A percentile compares a stretch with the other conserved stretches of the same genome.
Conservation (phyloP, 2,113 vertebrate genomes). For the Oreotrochilus melanogaster region DNA sequence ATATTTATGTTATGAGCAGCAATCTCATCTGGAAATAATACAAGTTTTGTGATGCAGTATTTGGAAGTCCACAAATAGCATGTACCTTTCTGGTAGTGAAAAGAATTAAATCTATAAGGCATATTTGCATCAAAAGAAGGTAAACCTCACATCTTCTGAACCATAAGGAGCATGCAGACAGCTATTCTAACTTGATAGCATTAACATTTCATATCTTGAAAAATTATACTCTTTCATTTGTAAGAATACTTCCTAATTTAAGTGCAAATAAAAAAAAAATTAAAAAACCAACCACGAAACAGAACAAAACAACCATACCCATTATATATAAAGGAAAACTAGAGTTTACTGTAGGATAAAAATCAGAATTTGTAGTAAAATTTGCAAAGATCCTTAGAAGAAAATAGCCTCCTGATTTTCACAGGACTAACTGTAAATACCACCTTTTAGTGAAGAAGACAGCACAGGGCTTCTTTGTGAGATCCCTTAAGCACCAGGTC, state of each 20-base stretch:
- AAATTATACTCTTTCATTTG: neutral
- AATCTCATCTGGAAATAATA: neutral
- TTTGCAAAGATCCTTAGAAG: neutral
- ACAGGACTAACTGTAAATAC: neutral
- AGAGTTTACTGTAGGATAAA: neutral
- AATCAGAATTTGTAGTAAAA: neutral
- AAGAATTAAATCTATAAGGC: neutral
- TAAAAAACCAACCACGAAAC: too few relatives aligned
- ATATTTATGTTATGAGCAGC: neutral
- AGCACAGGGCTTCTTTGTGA: neutral
- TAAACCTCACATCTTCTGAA: neutral
- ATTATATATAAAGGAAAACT: neutral
- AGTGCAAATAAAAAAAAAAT: neutral
- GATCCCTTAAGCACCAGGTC: neutral
- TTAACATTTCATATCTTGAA: neutral
- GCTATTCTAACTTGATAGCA: neutral
- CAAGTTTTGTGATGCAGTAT: accelerated
- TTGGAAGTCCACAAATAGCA: neutral
- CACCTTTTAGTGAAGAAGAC: neutral
- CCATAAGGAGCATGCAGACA: neutral
- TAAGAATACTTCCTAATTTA: too few relatives aligned
- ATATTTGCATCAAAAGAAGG: neutral
- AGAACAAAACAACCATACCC: neutral
- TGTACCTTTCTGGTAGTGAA: neutral
- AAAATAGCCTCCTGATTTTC: neutral